Evolutionary conservation across 2,797 vertebrate species (phyloP).

Genomic region (Melanotaenia trifasciata): DNA sequence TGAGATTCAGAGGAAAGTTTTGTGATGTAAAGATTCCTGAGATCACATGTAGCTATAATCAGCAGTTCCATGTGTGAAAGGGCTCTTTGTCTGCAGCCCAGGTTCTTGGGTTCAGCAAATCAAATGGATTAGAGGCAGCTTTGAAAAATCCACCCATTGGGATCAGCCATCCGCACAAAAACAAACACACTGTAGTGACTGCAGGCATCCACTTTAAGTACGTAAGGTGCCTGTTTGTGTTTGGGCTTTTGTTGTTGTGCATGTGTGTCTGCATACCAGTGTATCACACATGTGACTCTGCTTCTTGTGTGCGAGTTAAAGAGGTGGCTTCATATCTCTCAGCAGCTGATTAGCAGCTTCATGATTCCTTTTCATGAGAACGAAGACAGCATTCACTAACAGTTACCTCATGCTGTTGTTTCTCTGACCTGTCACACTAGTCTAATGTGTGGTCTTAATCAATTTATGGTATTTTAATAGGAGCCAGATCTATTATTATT

Average conservation of each 20-base stretch:
- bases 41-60: slow-evolving; percentile 80
- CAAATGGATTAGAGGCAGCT: slow-evolving; percentile 84
- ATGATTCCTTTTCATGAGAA: slow-evolving; percentile 15
- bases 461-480: slow-evolving; percentile 46
- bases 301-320: slow-evolving; percentile 33
- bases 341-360: slow-evolving; percentile 1
- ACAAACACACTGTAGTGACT: slow-evolving; percentile 74
- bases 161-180: slow-evolving; percentile 75
- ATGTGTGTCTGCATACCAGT: slow-evolving; percentile 62
- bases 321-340: slow-evolving; percentile 7
- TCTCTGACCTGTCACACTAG: slow-evolving; percentile 22
- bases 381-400: slow-evolving; percentile 16
- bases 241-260: slow-evolving; percentile 43
- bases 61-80: slow-evolving; percentile 77
- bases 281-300: slow-evolving; percentile 44
- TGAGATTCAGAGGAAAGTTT: slow-evolving; percentile 68
- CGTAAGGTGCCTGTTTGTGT: slow-evolving; percentile 64
- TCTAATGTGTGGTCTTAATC: slow-evolving; percentile 36
- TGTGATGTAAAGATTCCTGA: slow-evolving; percentile 79
- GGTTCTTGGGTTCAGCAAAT: slow-evolving; percentile 83
- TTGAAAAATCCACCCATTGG: slow-evolving; percentile 76
- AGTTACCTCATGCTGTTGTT: slow-evolving; percentile 8
- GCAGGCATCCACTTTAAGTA: slow-evolving; percentile 55
- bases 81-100: slow-evolving; percentile 80
- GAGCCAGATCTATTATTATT: slow-evolving; percentile 50